Evolutionary conservation across 2,113 vertebrate species (phyloP), one percentile per base, ranked within the genome.

Genomic region (Ptyas mucosa): DNA sequence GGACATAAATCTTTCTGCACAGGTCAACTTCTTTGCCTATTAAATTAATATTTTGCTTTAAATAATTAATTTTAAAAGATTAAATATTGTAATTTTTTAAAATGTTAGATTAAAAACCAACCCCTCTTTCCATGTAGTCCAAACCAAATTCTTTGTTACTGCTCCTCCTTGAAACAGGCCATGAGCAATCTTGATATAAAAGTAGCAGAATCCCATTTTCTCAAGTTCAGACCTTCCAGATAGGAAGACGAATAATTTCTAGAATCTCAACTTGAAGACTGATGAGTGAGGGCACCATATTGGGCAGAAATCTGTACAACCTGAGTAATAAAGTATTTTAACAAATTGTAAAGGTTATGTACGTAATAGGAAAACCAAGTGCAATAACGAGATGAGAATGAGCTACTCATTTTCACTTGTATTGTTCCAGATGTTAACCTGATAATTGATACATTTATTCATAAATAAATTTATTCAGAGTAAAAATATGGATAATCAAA

Each of bases 381-480:
- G 91, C 8, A 94, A 93, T 91, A 95, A 94, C 92, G 20, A 54
- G 88, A 95, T 87, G 75, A 81, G n/a, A 81, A 81, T 54, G 94
- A 95, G 90, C 95, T 58, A 94, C 91, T 96, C 93, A 96, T 97
- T 97, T 96, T 96, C 97, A 97, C 96, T 95, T 95, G 94, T 96
- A 97, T 96, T 97, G 93, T 94, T 95, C 93, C 96, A 96, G 96
- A 96, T 97, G 97, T 96, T 96, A 93, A 85, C 93, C 91, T 95
- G 95, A 94, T 97, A 97, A 97, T 96, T 96, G 96, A 97, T 91
- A 94, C 88, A 96, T 95, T 96, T 97, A 97, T 97, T 97, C 95
- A 95, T 93, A 97, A 97, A 96, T 96, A 97, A 97, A 97, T 97
- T 53, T 97, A 97, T 97, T 97, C 97, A 96, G 90, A 96, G 97